Evolutionary conservation across 2,888 invertebrate genomes (phyloP), one percentile per base, ranked within the genome.

Genomic region (Venusia cambrica): DNA sequence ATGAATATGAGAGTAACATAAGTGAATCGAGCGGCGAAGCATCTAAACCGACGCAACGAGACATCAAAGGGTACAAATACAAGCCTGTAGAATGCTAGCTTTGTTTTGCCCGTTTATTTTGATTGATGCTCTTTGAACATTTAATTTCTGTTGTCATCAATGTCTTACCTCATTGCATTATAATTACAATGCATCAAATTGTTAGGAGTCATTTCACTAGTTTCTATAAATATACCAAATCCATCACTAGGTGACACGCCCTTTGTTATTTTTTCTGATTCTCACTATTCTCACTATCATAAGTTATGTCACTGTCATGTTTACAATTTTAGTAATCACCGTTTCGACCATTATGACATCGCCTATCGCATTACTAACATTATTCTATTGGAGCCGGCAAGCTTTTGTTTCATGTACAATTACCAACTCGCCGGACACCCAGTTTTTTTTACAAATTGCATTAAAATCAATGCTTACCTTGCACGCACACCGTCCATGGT

Each of bases 1-100:
- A 87, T 81, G 87, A 87, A 72, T 87, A 76, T 68, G 87, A 87
- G 56, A 85, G 85, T 80, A 87, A 87, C 73, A 80, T 85, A 67
- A 85, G 85, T 64, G 87, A 87, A 63, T 87, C 85, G 45, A 85
- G 87, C 66, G 83, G 84, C 51, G 83, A 84, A 51, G 79, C 73
- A 42, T 78, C 83, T 54, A 83, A 81, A 69, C 78, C 81, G 45
- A 80, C 79, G 50, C 84, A 81, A 62, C 84, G 80, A 57, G 74
- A 79, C 60, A 64, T 73, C 52, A 85, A 83, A 85, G 85, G 85
- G 87, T 87, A 87, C 78, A 74, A 69, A 85, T 87, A 87, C 78
- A 74, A 69, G 75, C 76, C 71, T 81, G 71, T 78, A 78, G 76
- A 77, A 75, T 79, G 77, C 73, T 77, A 74, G 73, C 78, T 78